A percentile compares a stretch with the other conserved stretches of the same genome.
These are phyloP conservation scores for Erythrocebus patas DNA, from an alignment of 2,113 vertebrate species.

Conservation along the genomic window DNA sequence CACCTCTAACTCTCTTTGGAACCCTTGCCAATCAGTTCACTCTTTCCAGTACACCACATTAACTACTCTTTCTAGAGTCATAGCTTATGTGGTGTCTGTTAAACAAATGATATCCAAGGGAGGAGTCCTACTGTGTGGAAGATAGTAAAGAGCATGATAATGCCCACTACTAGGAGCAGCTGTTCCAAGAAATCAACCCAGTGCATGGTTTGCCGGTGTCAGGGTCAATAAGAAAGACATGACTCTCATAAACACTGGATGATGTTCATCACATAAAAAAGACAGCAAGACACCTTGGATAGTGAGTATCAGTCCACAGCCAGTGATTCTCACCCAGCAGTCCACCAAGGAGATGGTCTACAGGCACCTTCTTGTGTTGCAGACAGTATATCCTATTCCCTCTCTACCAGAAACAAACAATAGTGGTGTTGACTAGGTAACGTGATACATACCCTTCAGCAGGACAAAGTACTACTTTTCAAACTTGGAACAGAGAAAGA, in stretches of 20 bases:
- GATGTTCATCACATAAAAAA: background rate
- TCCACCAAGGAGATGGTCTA: background rate
- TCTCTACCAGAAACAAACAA: background rate
- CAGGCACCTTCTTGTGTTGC: background rate
- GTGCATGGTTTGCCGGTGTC: background rate
- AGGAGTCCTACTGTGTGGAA: background rate
- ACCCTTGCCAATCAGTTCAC: background rate
- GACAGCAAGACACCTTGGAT: background rate
- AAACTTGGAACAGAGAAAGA: background rate
- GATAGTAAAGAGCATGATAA: background rate
- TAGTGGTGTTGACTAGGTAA: background rate
- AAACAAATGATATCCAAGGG: background rate
- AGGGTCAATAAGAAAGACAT: background rate
- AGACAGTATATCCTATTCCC: background rate
- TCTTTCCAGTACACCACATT: background rate
- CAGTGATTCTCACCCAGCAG: background rate
- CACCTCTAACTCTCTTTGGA: background rate
- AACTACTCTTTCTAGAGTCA: background rate
- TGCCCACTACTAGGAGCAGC: background rate
- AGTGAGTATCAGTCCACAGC: fast-evolving
- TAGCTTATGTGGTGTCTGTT: background rate
- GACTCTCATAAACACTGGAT: background rate
- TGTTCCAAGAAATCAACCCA: background rate
- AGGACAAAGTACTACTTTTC: background rate
- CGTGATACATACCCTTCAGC: background rate